A percentile compares a stretch with the other conserved stretches of the same genome.
phyloP scores from a whole-genome alignment of 2,113 vertebrate species.

The Chauna torquata region DNA sequence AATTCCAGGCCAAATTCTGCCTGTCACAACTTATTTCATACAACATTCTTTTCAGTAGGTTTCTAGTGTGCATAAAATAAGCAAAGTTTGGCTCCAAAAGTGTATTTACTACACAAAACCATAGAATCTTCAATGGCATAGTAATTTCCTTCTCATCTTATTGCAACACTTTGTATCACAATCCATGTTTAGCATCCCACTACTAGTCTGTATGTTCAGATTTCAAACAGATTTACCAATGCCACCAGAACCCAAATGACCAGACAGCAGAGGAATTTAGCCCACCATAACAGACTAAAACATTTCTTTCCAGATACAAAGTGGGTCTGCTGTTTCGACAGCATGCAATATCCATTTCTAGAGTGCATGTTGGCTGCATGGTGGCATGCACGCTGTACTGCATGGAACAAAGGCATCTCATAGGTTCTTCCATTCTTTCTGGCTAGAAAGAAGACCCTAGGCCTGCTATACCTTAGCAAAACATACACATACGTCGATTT shows the following conservation, averaged over 20 bases:
- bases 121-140: background rate
- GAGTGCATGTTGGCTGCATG: accelerated
- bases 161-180: background rate
- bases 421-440: background rate
- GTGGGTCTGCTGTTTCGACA: background rate
- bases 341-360: background rate
- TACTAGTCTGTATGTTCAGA: background rate
- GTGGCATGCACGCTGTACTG: accelerated
- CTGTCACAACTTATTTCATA: background rate
- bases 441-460: background rate
- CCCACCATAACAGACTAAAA: background rate
- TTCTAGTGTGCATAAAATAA: background rate
- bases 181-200: background rate
- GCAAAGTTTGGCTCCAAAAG: background rate
- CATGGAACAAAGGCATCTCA: background rate
- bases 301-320: background rate
- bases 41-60: background rate
- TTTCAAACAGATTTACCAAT: background rate
- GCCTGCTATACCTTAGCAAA: background rate
- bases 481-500: accelerated
- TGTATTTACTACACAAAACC: background rate
- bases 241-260: background rate
- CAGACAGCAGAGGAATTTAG: background rate
- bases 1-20: background rate
- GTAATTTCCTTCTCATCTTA: background rate